Conservation (phyloP, 2,797 vertebrate species). For the Odontamblyopus lacepedii region DNA sequence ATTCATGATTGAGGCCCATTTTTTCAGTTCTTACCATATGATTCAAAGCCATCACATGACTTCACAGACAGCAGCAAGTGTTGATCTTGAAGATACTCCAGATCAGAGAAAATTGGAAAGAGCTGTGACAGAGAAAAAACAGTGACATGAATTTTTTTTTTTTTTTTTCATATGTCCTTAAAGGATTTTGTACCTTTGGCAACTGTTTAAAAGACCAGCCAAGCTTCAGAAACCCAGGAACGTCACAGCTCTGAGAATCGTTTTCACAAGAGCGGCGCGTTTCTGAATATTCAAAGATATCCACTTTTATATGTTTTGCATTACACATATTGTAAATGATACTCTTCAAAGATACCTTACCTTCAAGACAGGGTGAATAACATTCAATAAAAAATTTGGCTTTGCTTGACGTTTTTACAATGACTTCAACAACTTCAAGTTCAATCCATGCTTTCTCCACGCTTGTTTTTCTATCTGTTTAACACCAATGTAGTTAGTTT, state of each 20-base stretch:
- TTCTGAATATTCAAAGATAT: conserved; percentile 63
- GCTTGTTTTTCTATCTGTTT: conserved; percentile 60
- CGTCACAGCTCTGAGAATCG: conserved; percentile 80
- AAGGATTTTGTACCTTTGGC: conserved; percentile 72
- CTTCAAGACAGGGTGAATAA: conserved; percentile 81
- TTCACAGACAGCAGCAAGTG: conserved; percentile 83
- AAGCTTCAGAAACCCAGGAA: conserved; percentile 83
- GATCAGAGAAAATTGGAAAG: conserved; percentile 74
- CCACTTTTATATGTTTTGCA: neutral
- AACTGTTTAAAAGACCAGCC: conserved; percentile 84
- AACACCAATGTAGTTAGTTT: conserved; percentile 19
- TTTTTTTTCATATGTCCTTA: neutral
- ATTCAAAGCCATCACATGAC: conserved; percentile 85
- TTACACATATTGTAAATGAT: neutral
- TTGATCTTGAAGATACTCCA: conserved; percentile 82
- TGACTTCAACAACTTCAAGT: conserved; percentile 79
- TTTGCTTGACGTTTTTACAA: conserved; percentile 85
- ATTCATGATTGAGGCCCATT: no score
- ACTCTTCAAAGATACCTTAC: conserved; percentile 42
- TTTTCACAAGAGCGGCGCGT: conserved; percentile 81
- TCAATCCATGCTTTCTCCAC: conserved; percentile 78
- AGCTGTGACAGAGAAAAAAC: conserved; percentile 65
- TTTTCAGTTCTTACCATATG: conserved; percentile 75
- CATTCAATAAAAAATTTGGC: conserved; percentile 85
- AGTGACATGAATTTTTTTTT: neutral